Base-by-base conservation (phyloP, 2,113 vertebrate genomes). In the Chlamydotis undulata region DNA sequence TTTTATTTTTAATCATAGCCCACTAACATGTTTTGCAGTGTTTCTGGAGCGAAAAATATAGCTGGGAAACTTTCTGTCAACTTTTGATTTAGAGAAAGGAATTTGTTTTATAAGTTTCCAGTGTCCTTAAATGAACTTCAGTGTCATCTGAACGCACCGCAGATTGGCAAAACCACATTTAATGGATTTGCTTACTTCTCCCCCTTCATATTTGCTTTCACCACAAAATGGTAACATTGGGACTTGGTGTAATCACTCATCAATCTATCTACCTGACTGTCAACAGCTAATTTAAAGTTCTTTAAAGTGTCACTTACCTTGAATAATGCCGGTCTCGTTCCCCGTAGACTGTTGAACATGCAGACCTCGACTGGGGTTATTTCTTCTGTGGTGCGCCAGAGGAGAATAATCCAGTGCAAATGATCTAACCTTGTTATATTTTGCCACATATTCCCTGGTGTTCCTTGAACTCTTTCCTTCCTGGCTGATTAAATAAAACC, bases 271-370 rank as follows among this genome's bases (percentile, higher is more conserved):
- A 92, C 85, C 92, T 95, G 81, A 70, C 95, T 96, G 93, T 96
- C 91, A 96, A 69, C 96, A 96, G 90, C 73, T 95, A 89, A 92
- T 96, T 96, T 96, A 86, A 90, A 91, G 92, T 94, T 95, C 85
- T 97, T 94, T 95, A 52, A 95, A 94, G 84, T 97, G 94, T 95
- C 94, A 93, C 83, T 94, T 96, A 76, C 60, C 86, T 95, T 97
- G 90, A 97, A 75, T 95, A 84, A 97, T 88, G 91, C 84, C 6
- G 60, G 22, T 52, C 53, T 69, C 1, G 4, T 56, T 97, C 95
- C 91, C 93, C 64, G 56, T 37, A 94, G 92, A 76, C 69, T 6
- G 1, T 53, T 65, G 94, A 95, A 29, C 70, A 10, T 4, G 14
- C 55, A 90, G 81, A 43, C 75, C 83, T 87, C 39, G 61, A 24